Base-by-base conservation (phyloP, 1,140 invertebrate species). In the Ostrea denselamellosa region DNA sequence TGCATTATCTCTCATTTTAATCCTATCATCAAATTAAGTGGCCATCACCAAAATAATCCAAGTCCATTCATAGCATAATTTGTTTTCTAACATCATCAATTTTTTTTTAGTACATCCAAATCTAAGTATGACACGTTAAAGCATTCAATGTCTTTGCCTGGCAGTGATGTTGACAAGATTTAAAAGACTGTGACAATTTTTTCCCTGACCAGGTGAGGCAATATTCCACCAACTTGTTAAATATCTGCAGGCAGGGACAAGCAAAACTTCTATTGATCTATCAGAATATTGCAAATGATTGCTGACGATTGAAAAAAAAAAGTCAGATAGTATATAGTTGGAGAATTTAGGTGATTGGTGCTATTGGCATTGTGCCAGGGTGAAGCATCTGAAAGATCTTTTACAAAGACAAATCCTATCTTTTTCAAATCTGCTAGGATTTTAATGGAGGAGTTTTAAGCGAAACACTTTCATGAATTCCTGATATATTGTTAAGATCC, bases 131-230 rank as follows among this genome's bases (percentile, higher is more conserved):
- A 71, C 68, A 34, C 28, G 2, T 71, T 71, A 25, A 71, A 12
- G 22, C 68, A 34, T 71, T 71, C 68, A 71, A 25, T 71, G 22
- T 34, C 22, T 71, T 25, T 71, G 68, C 68, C 68, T 8, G 12
- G 25, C 28, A 71, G 68, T 71, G 68, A 71, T 71, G 68, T 71
- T 22, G 22, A 25, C n/a, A 22, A 71, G n/a, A 34, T 71, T 71
- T 71, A 71, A 71, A 71, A 25, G 22, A 71, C 68, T 71, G 68
- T 71, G 68, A 71, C 68, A 71, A 71, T 71, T 71, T 71, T 71
- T 71, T 34, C 14, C 10, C 68, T 71, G 68, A 12, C 68, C 68
- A 71, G 68, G 68, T 71, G 28, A 71, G 22, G 68, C 68, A 28
- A 71, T 44, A 44, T 71, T 25, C 68, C 68, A 71, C 68, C 68